Evolutionary conservation across 2,797 vertebrate species (phyloP).

Genomic region (Silurus lanzhouensis): DNA sequence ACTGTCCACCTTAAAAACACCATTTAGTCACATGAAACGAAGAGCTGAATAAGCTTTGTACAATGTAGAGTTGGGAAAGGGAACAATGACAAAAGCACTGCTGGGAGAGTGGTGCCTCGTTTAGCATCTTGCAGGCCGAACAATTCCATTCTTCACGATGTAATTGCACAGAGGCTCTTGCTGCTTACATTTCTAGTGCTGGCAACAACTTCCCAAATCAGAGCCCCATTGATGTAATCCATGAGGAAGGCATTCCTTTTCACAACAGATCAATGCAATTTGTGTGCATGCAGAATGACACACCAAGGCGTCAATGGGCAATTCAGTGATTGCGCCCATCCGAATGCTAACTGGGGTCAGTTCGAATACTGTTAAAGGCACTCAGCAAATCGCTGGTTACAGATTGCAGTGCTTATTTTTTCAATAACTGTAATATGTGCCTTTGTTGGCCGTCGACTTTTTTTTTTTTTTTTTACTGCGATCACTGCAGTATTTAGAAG

Average conservation of each 20-base stretch:
- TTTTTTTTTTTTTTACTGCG: neutral
- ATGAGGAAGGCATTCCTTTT: conserved; percentile 29
- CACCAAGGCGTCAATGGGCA: neutral
- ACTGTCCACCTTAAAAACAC: neutral
- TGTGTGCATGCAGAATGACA: conserved; percentile 35
- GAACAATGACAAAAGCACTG: neutral
- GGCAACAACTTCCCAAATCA: conserved; percentile 31
- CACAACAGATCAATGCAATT: conserved; percentile 39
- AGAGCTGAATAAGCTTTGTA: conserved; percentile 7
- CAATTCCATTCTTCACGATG: conserved; percentile 14
- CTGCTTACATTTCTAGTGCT: neutral
- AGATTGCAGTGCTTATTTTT: neutral
- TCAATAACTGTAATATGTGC: conserved; percentile 25
- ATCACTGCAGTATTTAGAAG: neutral
- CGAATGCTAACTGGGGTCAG: conserved; percentile 15
- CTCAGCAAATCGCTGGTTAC: neutral
- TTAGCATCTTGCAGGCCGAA: neutral
- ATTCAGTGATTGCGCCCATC: conserved; percentile 18
- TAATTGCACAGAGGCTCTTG: conserved; percentile 12
- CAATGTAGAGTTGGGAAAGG: neutral
- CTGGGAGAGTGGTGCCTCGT: neutral
- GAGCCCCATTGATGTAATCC: conserved; percentile 37
- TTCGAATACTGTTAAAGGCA: neutral
- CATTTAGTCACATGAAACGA: conserved; percentile 13
- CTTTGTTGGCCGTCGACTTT: neutral